phyloP scores from a whole-genome alignment of 2,888 invertebrate genomes.

The Ctenicera cuprea region DNA sequence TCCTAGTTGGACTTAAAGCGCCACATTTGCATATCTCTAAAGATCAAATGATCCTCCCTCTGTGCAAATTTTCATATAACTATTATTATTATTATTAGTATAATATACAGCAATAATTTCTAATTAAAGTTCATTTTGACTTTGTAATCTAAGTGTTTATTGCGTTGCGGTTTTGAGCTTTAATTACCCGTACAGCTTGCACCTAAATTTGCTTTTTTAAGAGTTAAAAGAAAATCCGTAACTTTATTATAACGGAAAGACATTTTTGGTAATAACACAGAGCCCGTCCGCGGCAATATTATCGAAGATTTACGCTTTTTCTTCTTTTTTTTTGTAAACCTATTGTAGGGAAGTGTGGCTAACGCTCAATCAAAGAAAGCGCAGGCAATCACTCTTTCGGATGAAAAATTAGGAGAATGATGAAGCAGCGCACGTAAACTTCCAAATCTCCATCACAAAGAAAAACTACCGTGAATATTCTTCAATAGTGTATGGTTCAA shows the following conservation, averaged over 20 bases:
- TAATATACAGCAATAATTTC: background rate
- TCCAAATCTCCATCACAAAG: conserved; percentile 23
- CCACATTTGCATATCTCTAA: conserved; percentile 1
- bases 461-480: background rate
- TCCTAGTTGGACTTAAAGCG: background rate
- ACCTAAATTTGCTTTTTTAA: too few species aligned
- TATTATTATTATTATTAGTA: background rate
- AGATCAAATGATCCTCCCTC: background rate
- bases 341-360: background rate
- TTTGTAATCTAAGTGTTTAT: background rate
- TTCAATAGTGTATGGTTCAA: background rate
- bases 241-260: too few species aligned
- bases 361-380: conserved; percentile 11
- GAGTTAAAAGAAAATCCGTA: too few species aligned
- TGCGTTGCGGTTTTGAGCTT: too few species aligned
- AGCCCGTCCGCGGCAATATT: too few species aligned
- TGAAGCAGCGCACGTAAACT: conserved; percentile 18
- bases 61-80: background rate
- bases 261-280: too few species aligned
- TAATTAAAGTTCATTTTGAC: background rate
- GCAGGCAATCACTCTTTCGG: conserved; percentile 11
- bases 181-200: too few species aligned
- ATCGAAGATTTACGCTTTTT: too few species aligned
- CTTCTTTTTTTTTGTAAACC: background rate
- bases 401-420: conserved; percentile 22